Evolutionary conservation across 2,888 invertebrate genomes (phyloP), one percentile per base, ranked within the genome.

Genomic region (Campoplex nolae): DNA sequence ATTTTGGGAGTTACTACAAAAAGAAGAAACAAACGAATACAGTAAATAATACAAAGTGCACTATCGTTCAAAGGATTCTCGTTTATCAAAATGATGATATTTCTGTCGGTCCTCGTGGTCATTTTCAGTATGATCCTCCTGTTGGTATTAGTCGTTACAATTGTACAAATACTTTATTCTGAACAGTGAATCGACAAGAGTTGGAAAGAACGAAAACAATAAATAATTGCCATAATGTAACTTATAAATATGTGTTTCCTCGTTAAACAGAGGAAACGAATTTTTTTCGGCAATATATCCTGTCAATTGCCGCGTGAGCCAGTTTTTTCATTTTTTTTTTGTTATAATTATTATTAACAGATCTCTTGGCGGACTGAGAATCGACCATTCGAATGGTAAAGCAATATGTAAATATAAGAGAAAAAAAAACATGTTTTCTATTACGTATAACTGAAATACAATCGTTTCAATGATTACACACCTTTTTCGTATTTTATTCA

Each of bases 331-430:
- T 42, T 86, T 62, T 56, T 58, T 54, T n/a, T 58, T 76, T 77
- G 23, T 70, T 58, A 35, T 74, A 23, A 38, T 38, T 38, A 38
- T 6, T 38, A 38, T 3, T 23, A 73, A 28, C 23, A 51, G 32
- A 45, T 71, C 79, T 74, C 58, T 45, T 51, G 70, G 67, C 74
- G 68, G 58, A 82, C 54, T 70, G 70, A 75, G 65, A 80, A 56
- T 83, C 70, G 75, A 68, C 65, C 58, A 67, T 77, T 74, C 58
- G 48, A 83, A 84, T 75, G 83, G 75, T 80, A 77, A 58, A 86
- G 85, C 85, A 86, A 89, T 89, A 86, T 89, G 89, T 89, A 88
- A 88, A 89, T 89, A 89, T 67, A 82, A 38, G 70, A 56, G 23
- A 74, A 32, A 51, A 67, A 76, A 84, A 83, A 54, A 84, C 56